Evolutionary conservation across 1,140 invertebrate species (phyloP).

Genomic region (Orius insidiosus): DNA sequence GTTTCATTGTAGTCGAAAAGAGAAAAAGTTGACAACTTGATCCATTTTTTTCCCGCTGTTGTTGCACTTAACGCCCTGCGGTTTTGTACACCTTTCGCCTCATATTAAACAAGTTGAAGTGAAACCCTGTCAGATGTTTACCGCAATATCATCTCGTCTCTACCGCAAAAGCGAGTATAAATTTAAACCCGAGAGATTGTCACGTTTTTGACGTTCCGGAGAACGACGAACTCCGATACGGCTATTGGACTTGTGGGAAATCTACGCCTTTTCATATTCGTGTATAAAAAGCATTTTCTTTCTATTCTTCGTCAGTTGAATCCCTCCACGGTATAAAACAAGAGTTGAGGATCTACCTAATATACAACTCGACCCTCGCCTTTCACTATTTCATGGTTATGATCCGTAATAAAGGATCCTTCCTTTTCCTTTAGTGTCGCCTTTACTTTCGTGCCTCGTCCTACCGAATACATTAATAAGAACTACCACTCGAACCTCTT

Average conservation of each 20-base stretch:
- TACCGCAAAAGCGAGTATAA: too few species aligned
- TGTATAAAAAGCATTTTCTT: conserved; percentile 2
- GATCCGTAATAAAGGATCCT: conserved; percentile 10
- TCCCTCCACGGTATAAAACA: conserved; percentile 2
- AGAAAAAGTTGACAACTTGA: too few species aligned
- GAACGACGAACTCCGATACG: too few species aligned
- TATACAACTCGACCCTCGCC: conserved; percentile 4
- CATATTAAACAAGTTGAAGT: too few species aligned
- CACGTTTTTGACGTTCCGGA: too few species aligned
- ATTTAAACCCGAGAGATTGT: too few species aligned
- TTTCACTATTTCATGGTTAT: conserved; percentile 12
- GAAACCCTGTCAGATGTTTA: too few species aligned
- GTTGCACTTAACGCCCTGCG: too few species aligned
- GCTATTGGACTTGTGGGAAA: conserved; percentile 8
- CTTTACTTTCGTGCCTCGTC: background rate
- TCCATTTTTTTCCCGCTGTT: too few species aligned
- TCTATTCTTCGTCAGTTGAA: background rate
- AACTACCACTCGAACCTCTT: background rate
- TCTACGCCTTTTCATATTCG: conserved; percentile 10
- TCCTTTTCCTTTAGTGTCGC: conserved; percentile 9
- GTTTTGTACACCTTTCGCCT: too few species aligned
- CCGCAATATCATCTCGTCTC: too few species aligned
- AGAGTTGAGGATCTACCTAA: conserved; percentile 7
- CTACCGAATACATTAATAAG: conserved; percentile 6
- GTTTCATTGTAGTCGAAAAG: too few species aligned